Base-by-base conservation (phyloP, 2,797 vertebrate species). In the Heliangelus exortis region DNA sequence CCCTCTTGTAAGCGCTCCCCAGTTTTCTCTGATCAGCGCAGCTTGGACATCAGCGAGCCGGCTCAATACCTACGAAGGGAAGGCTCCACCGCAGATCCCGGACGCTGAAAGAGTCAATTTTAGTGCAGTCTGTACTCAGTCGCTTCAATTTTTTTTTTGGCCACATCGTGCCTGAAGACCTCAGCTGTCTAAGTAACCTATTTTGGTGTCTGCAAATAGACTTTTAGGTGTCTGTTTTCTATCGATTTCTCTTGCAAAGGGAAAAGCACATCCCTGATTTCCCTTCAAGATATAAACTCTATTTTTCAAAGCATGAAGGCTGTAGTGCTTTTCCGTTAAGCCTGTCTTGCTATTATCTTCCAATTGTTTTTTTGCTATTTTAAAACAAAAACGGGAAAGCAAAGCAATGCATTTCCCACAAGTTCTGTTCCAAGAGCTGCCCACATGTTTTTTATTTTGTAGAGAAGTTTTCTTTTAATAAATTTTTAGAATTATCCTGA, bases 81-180 rank as follows among this genome's bases (percentile, higher is more conserved):
- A 5, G 31, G 66, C 12, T 50, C 21, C 29, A 1, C 1, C 7
- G 47, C 80, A 36, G 53, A 22, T 22, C 33, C 33, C 36, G 9
- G 14, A 6, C 23, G 1, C 3, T 5, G n/a, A 23, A 16, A 11
- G 22, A 41, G 25, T 6, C 43, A 1, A 2, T 23, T 26, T 15
- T 76, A 7, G 33, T 11, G 39, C 10, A 19, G 51, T 16, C 51
- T 10, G 5, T 18, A 5, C 12, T 43, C 16, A 4, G 41, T 57
- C 12, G 0, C 63, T 61, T 61, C 4, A 4, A 12, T 48, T 78
- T n/a, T 26, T 15, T 48, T 78, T n/a, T 26, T 11, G 54, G 50
- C 41, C 45, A 2, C 36, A 8, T 33, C 5, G 2, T 47, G 11
- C 33, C 18, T 25, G 22, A 23, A 71, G 58, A 65, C 2, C 50